A percentile compares a stretch with the other conserved stretches of the same genome.
Conservation (phyloP, 2,113 vertebrate species). For the Orthochromis indermauri region DNA sequence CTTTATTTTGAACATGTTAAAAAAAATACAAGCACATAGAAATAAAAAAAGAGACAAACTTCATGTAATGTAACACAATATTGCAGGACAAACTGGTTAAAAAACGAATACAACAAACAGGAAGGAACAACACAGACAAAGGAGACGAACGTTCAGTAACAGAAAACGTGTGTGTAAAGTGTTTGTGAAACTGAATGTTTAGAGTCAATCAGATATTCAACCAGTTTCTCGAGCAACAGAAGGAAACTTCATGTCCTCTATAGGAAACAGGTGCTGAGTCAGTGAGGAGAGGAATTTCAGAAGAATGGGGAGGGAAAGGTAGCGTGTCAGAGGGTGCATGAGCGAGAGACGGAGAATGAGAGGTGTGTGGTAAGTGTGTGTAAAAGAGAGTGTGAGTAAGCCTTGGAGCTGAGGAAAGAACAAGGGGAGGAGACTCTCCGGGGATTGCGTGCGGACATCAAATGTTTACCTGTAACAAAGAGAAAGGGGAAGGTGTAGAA, state of each 20-base stretch:
- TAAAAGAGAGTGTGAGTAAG: conserved; percentile 53
- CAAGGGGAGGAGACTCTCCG: conserved; percentile 63
- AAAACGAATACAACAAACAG: background rate
- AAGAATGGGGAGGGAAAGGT: conserved; percentile 61
- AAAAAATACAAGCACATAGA: background rate
- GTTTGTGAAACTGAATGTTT: background rate
- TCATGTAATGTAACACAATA: background rate
- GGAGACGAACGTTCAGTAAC: background rate
- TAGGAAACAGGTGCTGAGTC: conserved; percentile 72
- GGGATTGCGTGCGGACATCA: conserved; percentile 73
- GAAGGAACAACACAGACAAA: background rate
- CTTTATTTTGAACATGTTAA: background rate
- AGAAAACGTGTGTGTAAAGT: background rate
- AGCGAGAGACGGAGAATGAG: background rate
- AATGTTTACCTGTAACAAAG: conserved; percentile 76
- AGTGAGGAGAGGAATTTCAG: conserved; percentile 62
- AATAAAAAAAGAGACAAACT: background rate
- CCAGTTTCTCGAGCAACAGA: background rate
- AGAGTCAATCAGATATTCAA: background rate
- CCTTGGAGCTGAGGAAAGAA: conserved; percentile 47
- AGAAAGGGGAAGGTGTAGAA: conserved; percentile 71
- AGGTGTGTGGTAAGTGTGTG: conserved; percentile 18
- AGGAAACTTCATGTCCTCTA: background rate
- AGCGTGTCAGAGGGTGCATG: conserved; percentile 33
- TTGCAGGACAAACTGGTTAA: background rate